These are phyloP conservation scores for Vimba vimba DNA, from an alignment of 2,113 vertebrate genomes.

Conservation along the genomic window DNA sequence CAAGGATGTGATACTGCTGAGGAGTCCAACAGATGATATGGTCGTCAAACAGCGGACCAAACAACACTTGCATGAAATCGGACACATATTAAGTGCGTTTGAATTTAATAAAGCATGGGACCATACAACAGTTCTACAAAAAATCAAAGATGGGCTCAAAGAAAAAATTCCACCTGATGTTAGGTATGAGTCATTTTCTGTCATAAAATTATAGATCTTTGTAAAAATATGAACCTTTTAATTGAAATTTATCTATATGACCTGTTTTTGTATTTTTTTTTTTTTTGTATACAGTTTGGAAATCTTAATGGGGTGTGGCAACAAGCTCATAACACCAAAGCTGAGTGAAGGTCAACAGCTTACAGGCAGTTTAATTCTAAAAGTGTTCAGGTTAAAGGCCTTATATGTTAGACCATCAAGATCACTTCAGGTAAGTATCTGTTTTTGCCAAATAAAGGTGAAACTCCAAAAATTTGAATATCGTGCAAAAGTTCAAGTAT, in stretches of 20 bases:
- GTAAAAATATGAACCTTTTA: too few species aligned
- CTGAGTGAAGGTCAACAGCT: not conserved
- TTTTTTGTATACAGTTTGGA: not conserved
- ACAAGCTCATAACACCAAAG: not conserved
- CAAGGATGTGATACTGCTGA: too few species aligned
- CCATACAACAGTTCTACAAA: not conserved
- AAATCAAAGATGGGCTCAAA: constrained; percentile 3
- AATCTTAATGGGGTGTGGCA: not conserved
- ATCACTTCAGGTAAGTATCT: too few species aligned
- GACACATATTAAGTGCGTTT: constrained; percentile 5
- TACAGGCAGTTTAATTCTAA: too few species aligned
- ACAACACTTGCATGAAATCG: not conserved
- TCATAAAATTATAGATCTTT: too few species aligned
- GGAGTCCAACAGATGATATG: too few species aligned
- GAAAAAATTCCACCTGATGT: not conserved
- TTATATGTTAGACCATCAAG: too few species aligned
- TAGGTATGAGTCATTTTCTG: not conserved
- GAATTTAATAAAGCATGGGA: not conserved
- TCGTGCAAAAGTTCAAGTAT: too few species aligned
- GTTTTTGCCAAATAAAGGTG: too few species aligned
- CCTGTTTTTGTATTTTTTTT: not conserved
- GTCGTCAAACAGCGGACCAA: not conserved
- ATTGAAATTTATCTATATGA: too few species aligned
- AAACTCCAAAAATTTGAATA: too few species aligned
- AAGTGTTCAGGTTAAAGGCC: too few species aligned